These are phyloP conservation scores for Dermochelys coriacea DNA, from an alignment of 2,797 vertebrate genomes.

Conservation along the genomic window DNA sequence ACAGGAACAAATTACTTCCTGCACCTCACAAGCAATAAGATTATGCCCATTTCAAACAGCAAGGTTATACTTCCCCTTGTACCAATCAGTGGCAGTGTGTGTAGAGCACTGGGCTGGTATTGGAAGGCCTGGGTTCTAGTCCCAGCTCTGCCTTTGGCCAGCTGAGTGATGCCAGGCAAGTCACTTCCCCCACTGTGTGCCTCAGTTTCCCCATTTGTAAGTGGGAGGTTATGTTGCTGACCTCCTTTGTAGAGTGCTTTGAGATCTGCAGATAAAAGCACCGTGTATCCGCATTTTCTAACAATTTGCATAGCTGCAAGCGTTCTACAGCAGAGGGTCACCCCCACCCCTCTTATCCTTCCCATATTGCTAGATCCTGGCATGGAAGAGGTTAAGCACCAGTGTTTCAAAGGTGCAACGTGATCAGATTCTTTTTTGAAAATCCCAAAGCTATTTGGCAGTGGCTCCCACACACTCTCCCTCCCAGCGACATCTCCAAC, in stretches of 20 bases:
- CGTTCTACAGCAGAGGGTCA: background rate
- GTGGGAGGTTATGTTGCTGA: background rate
- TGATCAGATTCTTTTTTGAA: background rate
- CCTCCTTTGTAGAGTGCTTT: background rate
- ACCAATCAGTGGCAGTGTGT: background rate
- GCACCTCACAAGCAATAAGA: background rate
- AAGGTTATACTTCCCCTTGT: background rate
- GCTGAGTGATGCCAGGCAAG: background rate
- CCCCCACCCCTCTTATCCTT: background rate
- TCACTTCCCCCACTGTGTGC: too few relatives aligned
- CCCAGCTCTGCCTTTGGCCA: background rate
- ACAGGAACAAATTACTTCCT: background rate
- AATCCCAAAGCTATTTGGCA: background rate
- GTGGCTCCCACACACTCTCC: background rate
- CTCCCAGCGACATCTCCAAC: too few relatives aligned
- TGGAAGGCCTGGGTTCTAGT: background rate
- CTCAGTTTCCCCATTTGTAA: background rate
- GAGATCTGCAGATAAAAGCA: background rate
- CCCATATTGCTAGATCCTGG: fast-evolving
- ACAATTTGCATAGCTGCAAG: background rate
- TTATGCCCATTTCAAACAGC: too few relatives aligned
- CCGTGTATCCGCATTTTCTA: background rate
- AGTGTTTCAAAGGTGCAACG: background rate
- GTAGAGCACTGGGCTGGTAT: background rate
- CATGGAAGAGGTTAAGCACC: background rate